Conservation (phyloP, 1,140 invertebrate species). For the Bombus confusus region DNA sequence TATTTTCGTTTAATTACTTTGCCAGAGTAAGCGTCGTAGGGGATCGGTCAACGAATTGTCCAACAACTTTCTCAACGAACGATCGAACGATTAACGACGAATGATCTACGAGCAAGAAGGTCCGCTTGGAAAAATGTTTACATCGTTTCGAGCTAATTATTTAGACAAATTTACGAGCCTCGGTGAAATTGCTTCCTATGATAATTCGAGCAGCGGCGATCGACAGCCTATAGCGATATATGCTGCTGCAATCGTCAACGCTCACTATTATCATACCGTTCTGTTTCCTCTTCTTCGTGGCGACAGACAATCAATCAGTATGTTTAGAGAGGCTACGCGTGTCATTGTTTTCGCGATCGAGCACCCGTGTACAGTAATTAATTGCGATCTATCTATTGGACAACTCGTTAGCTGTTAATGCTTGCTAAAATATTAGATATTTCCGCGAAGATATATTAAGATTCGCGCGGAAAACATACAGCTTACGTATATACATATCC, state of each 20-base stretch:
- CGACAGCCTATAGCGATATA: constrained; percentile 6
- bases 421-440: too few species aligned
- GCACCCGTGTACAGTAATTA: constrained; percentile 16
- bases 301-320: constrained; percentile 20
- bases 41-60: background rate
- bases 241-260: background rate
- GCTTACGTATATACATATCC: too few species aligned
- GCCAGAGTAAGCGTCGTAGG: background rate
- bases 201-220: background rate
- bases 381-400: background rate
- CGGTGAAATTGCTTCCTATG: background rate
- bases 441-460: too few species aligned
- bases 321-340: constrained; percentile 2
- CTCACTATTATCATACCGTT: constrained; percentile 3
- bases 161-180: background rate
- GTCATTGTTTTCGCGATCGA: constrained; percentile 3
- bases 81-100: background rate
- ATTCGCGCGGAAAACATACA: too few species aligned
- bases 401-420: background rate
- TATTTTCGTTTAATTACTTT: constrained; percentile 28
- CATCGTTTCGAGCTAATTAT: background rate
- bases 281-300: constrained; percentile 1
- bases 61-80: background rate
- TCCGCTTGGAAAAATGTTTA: background rate
- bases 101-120: too few species aligned